Percentiles rank a stretch among this genome's conserved stretches.
These are phyloP conservation scores for Anas platyrhynchos DNA, from an alignment of 2,113 vertebrate genomes.

Conservation along the genomic window DNA sequence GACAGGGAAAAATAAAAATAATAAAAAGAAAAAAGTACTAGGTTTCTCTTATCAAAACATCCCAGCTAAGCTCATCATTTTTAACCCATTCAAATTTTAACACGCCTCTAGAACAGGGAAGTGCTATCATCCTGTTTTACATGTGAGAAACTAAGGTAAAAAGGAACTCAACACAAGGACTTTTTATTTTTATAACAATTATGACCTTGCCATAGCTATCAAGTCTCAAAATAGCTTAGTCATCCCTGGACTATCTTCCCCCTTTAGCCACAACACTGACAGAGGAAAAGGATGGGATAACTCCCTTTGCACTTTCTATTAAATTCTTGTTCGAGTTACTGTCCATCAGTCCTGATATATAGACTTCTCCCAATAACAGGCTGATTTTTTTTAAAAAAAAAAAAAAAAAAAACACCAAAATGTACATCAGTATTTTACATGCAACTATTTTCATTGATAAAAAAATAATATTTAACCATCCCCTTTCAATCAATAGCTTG, in stretches of 20 bases:
- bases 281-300: constrained; percentile 16
- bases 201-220: neutral
- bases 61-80: neutral
- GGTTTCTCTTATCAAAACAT: neutral
- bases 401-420: neutral
- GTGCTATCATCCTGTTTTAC: neutral
- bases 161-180: neutral
- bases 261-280: neutral
- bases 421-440: neutral
- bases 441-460: neutral
- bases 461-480: neutral
- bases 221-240: neutral
- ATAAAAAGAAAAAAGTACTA: neutral
- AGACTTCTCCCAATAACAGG: neutral
- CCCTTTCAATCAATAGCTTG: neutral
- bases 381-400: neutral
- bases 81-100: neutral
- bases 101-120: neutral
- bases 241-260: neutral
- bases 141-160: neutral
- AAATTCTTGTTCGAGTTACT: neutral
- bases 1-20: neutral
- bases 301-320: neutral
- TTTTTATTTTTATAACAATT: neutral
- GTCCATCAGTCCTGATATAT: neutral